phyloP scores from a whole-genome alignment of 2,113 vertebrate species.

The Polypterus senegalus region DNA sequence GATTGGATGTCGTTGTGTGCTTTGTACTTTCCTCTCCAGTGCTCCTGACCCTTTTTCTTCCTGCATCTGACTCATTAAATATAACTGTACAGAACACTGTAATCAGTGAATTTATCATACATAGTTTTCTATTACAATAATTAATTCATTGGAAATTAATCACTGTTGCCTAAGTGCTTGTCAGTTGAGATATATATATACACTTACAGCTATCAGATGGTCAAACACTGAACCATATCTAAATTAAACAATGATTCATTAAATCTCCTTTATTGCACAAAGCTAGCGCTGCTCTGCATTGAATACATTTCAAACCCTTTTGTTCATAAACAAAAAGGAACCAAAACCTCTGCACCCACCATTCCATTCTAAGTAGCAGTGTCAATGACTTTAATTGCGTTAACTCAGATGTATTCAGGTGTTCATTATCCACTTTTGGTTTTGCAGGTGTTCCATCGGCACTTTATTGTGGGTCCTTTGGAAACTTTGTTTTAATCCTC shows the following conservation, averaged over 20 bases:
- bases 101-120: slow-evolving; percentile 50
- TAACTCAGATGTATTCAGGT: slow-evolving; percentile 65
- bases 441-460: slow-evolving; percentile 46
- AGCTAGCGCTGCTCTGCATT: slow-evolving; percentile 58
- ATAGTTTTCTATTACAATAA: slow-evolving; percentile 51
- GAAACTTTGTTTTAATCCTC: slow-evolving; percentile 31
- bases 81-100: slow-evolving; percentile 45
- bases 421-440: slow-evolving; percentile 45
- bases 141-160: slow-evolving; percentile 68
- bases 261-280: slow-evolving; percentile 67
- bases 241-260: slow-evolving; percentile 88
- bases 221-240: slow-evolving; percentile 67
- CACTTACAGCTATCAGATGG: slow-evolving; percentile 56
- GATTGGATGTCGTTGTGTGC: no score
- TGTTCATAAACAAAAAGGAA: slow-evolving; percentile 70
- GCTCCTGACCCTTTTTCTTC: no score
- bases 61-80: slow-evolving; percentile 2
- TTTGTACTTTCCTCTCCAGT: no score
- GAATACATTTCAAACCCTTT: slow-evolving; percentile 69
- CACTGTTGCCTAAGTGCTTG: slow-evolving; percentile 53
- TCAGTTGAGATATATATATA: slow-evolving; percentile 52
- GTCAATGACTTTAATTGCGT: slow-evolving; percentile 63
- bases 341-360: slow-evolving; percentile 61
- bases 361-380: slow-evolving; percentile 52
- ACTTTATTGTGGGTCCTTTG: slow-evolving; percentile 35